Conservation (phyloP, 2,113 vertebrate species). For the Equus przewalskii region DNA sequence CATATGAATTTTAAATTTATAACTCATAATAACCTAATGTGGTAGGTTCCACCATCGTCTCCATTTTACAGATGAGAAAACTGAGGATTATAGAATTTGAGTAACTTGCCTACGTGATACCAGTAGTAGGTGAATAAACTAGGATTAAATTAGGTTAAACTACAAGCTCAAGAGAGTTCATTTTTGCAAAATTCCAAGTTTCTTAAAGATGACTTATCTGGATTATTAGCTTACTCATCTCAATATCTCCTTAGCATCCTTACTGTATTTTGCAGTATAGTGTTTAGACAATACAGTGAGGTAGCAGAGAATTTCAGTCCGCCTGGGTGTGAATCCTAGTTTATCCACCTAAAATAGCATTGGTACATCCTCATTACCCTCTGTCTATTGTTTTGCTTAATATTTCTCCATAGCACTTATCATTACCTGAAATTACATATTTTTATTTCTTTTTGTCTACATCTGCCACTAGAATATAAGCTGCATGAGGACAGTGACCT, state of each 20-base stretch:
- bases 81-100: not conserved
- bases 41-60: not conserved
- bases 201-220: not conserved
- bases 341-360: not conserved
- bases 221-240: not conserved
- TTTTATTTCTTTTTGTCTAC: not conserved
- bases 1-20: not conserved
- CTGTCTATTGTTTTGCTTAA: not conserved
- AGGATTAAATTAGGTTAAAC: not conserved
- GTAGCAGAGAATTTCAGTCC: not conserved
- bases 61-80: not conserved
- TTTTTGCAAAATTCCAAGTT: constrained; percentile 14
- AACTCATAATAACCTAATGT: not conserved
- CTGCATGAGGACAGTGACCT: not conserved
- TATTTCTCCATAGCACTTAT: not conserved
- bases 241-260: not conserved
- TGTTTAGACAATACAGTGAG: not conserved
- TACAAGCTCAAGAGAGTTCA: constrained; percentile 3
- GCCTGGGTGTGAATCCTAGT: not conserved
- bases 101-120: not conserved
- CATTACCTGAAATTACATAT: not conserved
- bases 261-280: not conserved
- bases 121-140: not conserved
- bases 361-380: not conserved
- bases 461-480: not conserved